phyloP scores from a whole-genome alignment of 2,797 vertebrate genomes.

The Rhinichthys osculus region DNA sequence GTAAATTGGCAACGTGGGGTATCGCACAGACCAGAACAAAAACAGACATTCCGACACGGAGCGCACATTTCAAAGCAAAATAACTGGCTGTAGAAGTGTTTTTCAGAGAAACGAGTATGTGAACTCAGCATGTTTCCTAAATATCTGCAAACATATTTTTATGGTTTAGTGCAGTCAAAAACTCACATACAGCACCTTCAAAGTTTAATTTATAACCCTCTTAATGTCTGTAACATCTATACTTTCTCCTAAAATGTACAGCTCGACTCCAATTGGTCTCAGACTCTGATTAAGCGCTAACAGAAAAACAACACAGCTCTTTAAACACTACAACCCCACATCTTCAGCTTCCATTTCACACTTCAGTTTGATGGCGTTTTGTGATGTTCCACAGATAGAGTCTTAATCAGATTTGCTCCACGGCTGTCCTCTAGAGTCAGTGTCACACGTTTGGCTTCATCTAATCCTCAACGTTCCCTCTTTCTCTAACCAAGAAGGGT shows the following conservation, averaged over 20 bases:
- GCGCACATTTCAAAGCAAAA: too few relatives aligned
- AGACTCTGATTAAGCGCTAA: conserved; percentile 19
- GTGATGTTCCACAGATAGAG: conserved; percentile 37
- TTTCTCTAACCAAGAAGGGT: conserved; percentile 15
- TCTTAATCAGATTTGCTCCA: conserved; percentile 29
- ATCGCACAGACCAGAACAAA: too few relatives aligned
- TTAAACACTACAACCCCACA: conserved; percentile 9
- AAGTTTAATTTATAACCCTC: not conserved
- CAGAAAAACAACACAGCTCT: conserved; percentile 34
- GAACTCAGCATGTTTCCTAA: too few relatives aligned
- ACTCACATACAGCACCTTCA: too few relatives aligned
- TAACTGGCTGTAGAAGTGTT: too few relatives aligned
- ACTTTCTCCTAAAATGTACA: not conserved
- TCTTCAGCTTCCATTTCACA: conserved; percentile 43
- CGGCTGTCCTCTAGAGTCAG: conserved; percentile 30
- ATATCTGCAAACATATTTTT: too few relatives aligned
- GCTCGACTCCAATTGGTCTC: not conserved
- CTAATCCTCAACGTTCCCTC: not conserved
- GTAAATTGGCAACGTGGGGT: too few relatives aligned
- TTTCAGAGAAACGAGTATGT: too few relatives aligned
- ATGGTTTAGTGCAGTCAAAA: too few relatives aligned
- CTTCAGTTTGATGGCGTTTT: conserved; percentile 20
- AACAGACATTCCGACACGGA: too few relatives aligned
- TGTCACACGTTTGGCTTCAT: conserved; percentile 5
- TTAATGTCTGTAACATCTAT: not conserved